Evolutionary conservation across 2,797 vertebrate genomes (phyloP).

Genomic region (Potorous gilbertii): DNA sequence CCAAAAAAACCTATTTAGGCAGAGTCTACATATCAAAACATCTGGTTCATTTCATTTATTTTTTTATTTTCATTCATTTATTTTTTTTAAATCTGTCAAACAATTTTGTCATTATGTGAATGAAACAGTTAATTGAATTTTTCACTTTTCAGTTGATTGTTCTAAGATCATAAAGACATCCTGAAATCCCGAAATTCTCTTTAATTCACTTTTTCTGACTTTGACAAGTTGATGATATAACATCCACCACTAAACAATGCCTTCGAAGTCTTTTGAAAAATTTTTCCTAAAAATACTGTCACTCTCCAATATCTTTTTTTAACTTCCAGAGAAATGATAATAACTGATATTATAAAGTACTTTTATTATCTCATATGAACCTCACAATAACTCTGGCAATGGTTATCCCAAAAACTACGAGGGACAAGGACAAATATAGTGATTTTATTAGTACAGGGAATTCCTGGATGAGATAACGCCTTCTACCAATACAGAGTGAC

Average conservation of each 20-base stretch:
- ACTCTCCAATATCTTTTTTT: slow-evolving; percentile 11
- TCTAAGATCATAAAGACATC: background rate
- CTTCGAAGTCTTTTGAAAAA: background rate
- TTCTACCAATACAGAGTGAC: background rate
- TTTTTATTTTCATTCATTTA: background rate
- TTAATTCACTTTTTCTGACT: slow-evolving; percentile 39
- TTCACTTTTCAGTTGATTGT: slow-evolving; percentile 9
- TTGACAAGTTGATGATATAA: slow-evolving; percentile 25
- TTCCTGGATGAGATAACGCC: background rate
- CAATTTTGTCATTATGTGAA: background rate
- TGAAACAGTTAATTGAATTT: background rate
- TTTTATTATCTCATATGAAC: background rate
- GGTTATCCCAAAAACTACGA: background rate
- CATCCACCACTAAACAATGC: background rate
- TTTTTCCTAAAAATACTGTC: background rate
- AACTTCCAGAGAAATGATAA: background rate
- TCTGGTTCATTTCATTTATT: background rate
- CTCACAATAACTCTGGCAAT: background rate
- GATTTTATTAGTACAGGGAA: background rate
- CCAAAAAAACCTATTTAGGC: background rate
- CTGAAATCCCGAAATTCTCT: slow-evolving; percentile 6
- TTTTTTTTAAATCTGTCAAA: background rate
- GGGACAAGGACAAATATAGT: background rate
- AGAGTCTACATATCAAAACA: background rate
- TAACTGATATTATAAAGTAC: background rate